Evolutionary conservation across 2,888 invertebrate genomes (phyloP).

Genomic region (Drosophila anomelani): DNA sequence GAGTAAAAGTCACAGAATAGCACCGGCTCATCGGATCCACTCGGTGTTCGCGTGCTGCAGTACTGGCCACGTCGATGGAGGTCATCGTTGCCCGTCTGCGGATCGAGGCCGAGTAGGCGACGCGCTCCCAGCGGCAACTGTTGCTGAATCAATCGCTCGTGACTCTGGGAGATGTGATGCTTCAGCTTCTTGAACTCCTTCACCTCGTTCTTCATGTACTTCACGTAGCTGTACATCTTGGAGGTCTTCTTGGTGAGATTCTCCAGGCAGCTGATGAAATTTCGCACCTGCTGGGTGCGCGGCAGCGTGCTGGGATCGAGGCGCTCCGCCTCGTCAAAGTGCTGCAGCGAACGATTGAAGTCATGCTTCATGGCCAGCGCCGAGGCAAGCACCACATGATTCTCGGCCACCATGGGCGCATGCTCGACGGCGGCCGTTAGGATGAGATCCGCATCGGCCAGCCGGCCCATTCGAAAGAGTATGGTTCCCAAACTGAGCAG

Average conservation of each 20-base stretch:
- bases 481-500: constrained; percentile 83
- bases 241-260: constrained; percentile 81
- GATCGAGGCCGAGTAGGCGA: constrained; percentile 69
- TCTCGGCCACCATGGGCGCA: constrained; percentile 81
- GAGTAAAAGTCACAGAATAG: constrained; percentile 84
- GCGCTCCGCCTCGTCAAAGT: constrained; percentile 81
- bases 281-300: constrained; percentile 78
- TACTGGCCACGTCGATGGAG: constrained; percentile 83
- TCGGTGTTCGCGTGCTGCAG: constrained; percentile 82
- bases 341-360: constrained; percentile 82
- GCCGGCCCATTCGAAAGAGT: constrained; percentile 78
- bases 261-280: constrained; percentile 82
- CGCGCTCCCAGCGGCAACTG: constrained; percentile 83
- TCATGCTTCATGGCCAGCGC: constrained; percentile 81
- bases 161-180: constrained; percentile 77
- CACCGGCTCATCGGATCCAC: constrained; percentile 82
- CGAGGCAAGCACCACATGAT: constrained; percentile 82
- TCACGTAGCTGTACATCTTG: constrained; percentile 83
- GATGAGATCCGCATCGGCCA: constrained; percentile 81
- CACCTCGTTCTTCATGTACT: constrained; percentile 83
- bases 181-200: constrained; percentile 81
- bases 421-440: constrained; percentile 82
- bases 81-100: constrained; percentile 77
- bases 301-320: constrained; percentile 80
- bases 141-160: constrained; percentile 82